These are phyloP conservation scores for Drosophila pseudoananassae DNA, from an alignment of 1,140 invertebrate species.

Conservation along the genomic window DNA sequence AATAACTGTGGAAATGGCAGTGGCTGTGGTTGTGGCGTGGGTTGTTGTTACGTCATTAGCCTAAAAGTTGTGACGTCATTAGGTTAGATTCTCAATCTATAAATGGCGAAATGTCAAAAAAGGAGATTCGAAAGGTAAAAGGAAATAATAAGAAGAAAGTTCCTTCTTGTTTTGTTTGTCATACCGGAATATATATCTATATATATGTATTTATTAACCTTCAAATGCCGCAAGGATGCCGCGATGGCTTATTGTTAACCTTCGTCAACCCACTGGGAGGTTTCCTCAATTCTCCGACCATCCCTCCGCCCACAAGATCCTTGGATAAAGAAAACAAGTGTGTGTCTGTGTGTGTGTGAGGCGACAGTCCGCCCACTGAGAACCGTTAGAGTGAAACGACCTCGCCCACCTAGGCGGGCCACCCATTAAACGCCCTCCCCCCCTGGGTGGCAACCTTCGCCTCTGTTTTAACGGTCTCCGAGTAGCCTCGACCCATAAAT, in stretches of 20 bases:
- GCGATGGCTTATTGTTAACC: constrained; percentile 52
- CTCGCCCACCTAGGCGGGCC: constrained; percentile 61
- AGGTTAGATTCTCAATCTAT: constrained; percentile 24
- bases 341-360: not conserved
- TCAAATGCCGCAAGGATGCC: constrained; percentile 50
- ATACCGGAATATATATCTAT: constrained; percentile 15
- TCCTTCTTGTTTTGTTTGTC: constrained; percentile 21
- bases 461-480: constrained; percentile 45
- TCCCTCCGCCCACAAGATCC: constrained; percentile 3
- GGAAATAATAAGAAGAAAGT: constrained; percentile 12
- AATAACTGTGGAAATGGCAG: not conserved
- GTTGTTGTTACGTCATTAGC: constrained; percentile 30
- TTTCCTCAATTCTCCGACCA: not conserved
- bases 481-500: constrained; percentile 79
- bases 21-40: constrained; percentile 11
- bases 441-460: constrained; percentile 52
- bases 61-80: constrained; percentile 36
- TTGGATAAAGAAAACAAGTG: constrained; percentile 25
- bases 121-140: not conserved
- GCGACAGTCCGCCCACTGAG: constrained; percentile 14
- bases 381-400: constrained; percentile 38
- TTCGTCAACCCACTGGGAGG: constrained; percentile 38
- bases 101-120: constrained; percentile 17
- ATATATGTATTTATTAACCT: constrained; percentile 68
- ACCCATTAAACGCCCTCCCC: constrained; percentile 43